Percentiles rank a stretch among this genome's conserved stretches.
phyloP scores from a whole-genome alignment of 30 jellyfish, hydroid and myxozoan species.

The Catostylus mosaicus region DNA sequence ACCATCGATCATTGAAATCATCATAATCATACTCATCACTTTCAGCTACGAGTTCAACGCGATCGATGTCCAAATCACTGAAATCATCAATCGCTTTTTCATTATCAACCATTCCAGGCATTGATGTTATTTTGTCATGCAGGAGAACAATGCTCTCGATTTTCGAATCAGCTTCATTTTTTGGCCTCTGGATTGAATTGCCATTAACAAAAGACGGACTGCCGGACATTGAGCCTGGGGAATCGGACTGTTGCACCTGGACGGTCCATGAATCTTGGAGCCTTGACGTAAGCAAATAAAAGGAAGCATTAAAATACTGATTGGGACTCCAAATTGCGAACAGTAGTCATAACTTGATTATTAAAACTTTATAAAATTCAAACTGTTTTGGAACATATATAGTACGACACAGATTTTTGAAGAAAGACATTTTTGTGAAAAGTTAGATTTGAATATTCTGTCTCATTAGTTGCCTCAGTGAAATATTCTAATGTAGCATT shows the following conservation, averaged over 20 bases:
- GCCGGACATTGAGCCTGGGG: not conserved
- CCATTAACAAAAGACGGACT: not conserved
- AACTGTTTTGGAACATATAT: too few species aligned
- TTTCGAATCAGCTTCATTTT: not conserved
- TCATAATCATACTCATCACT: conserved; percentile 39
- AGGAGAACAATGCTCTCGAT: conserved; percentile 1
- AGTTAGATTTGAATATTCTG: not conserved
- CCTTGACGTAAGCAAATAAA: not conserved
- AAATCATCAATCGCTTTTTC: conserved; percentile 18
- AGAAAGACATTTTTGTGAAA: not conserved
- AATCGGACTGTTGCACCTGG: conserved; percentile 20
- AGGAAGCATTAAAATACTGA: not conserved
- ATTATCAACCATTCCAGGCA: conserved; percentile 54
- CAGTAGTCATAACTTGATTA: not conserved
- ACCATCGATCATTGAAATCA: conserved; percentile 48
- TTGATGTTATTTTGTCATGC: conserved; percentile 5
- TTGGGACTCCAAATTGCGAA: not conserved
- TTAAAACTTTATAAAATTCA: not conserved
- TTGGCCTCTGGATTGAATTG: not conserved
- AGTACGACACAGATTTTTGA: too few species aligned
- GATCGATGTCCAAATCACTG: conserved; percentile 59
- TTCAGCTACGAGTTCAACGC: conserved; percentile 53
- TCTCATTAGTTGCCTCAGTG: not conserved
- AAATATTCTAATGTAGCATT: not conserved
- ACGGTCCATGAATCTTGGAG: conserved; percentile 43